Percentiles rank a stretch among this genome's conserved stretches.
These are phyloP conservation scores for Damaliscus lunatus DNA, from an alignment of 2,113 vertebrate species.

Conservation along the genomic window DNA sequence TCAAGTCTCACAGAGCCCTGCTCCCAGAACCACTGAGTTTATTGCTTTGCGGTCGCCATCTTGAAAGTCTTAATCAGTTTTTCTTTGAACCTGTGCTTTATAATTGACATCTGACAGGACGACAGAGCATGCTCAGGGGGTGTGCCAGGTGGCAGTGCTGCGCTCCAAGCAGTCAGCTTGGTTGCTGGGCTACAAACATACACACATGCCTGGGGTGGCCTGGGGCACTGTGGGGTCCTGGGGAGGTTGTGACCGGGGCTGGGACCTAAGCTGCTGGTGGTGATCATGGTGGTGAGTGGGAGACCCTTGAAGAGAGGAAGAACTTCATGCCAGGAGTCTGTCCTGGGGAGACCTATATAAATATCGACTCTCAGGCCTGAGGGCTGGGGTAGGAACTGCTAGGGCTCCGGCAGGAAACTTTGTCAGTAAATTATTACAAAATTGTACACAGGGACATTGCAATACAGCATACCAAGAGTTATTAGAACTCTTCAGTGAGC, in stretches of 20 bases:
- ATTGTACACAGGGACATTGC: rapidly evolving
- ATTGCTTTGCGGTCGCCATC: rapidly evolving
- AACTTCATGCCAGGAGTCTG: neutral
- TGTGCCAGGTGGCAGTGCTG: rapidly evolving
- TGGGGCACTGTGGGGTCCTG: neutral
- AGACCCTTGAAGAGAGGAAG: neutral
- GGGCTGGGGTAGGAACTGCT: rapidly evolving
- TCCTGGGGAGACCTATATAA: neutral
- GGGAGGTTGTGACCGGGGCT: rapidly evolving
- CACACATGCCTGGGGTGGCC: neutral
- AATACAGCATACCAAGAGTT: rapidly evolving
- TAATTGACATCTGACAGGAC: neutral
- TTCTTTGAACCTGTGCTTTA: neutral
- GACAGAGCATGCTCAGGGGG: rapidly evolving
- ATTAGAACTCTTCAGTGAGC: neutral
- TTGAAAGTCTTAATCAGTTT: neutral
- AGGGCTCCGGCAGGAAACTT: neutral
- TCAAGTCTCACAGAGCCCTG: neutral
- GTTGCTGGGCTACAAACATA: neutral
- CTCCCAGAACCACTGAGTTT: no score
- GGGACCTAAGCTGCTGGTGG: neutral
- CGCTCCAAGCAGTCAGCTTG: neutral
- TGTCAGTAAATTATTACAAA: neutral
- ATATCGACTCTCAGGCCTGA: neutral
- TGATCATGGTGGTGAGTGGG: neutral